phyloP scores from a whole-genome alignment of 2,113 vertebrate genomes.

The Nettapus auritus region DNA sequence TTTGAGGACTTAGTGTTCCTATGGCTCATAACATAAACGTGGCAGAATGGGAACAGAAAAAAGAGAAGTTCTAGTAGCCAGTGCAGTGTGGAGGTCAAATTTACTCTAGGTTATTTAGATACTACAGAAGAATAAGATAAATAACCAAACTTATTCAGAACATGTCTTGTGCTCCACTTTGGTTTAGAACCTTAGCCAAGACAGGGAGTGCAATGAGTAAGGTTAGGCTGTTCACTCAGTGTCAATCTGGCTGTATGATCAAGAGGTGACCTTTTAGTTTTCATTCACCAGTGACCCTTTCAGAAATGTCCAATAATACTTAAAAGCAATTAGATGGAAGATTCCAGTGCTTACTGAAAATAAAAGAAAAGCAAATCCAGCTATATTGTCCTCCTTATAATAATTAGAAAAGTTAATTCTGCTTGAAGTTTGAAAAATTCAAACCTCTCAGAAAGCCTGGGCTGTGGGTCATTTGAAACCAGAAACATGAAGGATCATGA shows the following conservation, averaged over 20 bases:
- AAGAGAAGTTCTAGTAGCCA: not conserved
- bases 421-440: not conserved
- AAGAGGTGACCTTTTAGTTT: not conserved
- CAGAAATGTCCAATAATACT: not conserved
- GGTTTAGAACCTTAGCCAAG: not conserved
- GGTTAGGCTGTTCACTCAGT: not conserved
- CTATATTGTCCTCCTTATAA: not conserved
- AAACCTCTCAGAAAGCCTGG: not conserved
- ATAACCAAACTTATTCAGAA: not conserved
- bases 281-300: not conserved
- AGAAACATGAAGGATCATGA: not conserved
- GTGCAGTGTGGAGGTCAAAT: not conserved
- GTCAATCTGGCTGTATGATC: not conserved
- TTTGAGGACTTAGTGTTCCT: not conserved
- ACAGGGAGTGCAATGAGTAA: not conserved
- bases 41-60: not conserved
- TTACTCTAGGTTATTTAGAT: not conserved
- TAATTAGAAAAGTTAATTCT: not conserved
- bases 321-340: not conserved
- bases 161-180: not conserved
- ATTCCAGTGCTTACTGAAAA: not conserved
- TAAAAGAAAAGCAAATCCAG: not conserved
- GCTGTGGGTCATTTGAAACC: not conserved
- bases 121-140: not conserved
- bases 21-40: too few relatives aligned